Evolutionary conservation across 1,140 invertebrate species (phyloP).

Genomic region (Cotesia typhae): DNA sequence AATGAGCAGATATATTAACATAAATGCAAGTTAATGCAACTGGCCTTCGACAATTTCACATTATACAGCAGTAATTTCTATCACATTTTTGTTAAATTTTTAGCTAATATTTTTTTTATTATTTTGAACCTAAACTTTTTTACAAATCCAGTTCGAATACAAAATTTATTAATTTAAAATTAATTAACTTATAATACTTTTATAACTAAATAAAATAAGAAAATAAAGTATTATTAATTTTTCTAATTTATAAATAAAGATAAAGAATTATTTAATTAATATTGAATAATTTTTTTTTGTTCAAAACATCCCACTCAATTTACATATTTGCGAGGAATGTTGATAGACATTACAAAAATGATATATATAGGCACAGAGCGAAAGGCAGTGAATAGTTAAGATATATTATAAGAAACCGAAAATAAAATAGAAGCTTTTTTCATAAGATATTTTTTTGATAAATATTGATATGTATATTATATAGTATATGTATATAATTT

Average conservation of each 20-base stretch:
- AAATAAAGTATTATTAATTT: not conserved
- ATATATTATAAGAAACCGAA: not conserved
- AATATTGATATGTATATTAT: not conserved
- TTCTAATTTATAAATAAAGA: not conserved
- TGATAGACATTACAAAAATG: not conserved
- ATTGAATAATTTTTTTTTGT: not conserved
- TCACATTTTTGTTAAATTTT: not conserved
- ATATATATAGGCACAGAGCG: constrained; percentile 46
- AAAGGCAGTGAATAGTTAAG: constrained; percentile 45
- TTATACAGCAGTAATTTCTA: no score
- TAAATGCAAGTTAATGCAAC: not conserved
- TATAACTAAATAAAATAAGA: not conserved
- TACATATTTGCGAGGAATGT: not conserved
- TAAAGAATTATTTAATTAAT: not conserved
- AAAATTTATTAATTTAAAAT: no score
- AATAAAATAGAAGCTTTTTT: not conserved
- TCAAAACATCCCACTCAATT: no score
- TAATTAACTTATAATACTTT: no score
- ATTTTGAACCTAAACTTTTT: no score
- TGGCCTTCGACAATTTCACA: no score
- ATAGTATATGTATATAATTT: not conserved
- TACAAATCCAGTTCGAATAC: no score
- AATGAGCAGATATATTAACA: not conserved
- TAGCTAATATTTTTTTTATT: constrained; percentile 10
- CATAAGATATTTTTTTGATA: no score